A percentile compares a stretch with the other conserved stretches of the same genome.
Conservation (phyloP, 2,113 vertebrate genomes). For the Smithornis capensis region DNA sequence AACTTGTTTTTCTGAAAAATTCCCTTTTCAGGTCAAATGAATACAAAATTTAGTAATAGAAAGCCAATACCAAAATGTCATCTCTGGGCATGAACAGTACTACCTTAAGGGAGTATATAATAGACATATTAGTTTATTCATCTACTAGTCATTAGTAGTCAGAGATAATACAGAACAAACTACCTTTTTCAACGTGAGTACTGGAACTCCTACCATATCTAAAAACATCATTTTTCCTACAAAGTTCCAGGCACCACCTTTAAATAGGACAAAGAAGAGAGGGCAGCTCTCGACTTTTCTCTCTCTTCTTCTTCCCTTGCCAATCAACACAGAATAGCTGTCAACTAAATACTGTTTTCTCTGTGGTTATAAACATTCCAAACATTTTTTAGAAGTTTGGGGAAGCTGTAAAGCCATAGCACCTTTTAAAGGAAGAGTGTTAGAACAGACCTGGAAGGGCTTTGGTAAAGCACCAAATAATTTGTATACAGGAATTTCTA, state of each 20-base stretch:
- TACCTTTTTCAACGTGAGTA: accelerated
- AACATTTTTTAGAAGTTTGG: neutral
- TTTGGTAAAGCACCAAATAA: neutral
- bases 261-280: neutral
- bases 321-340: neutral
- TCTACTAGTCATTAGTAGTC: too few relatives aligned
- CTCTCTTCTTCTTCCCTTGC: neutral
- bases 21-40: neutral
- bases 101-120: neutral
- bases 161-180: neutral
- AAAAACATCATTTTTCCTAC: neutral
- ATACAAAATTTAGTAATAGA: neutral
- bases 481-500: neutral
- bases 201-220: neutral
- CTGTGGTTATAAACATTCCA: neutral
- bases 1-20: neutral
- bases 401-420: neutral
- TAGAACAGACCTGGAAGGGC: neutral
- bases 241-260: neutral
- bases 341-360: neutral
- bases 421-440: neutral
- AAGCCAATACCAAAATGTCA: neutral
- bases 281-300: neutral
- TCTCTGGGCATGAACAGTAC: neutral
- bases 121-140: too few relatives aligned